Evolutionary conservation across 2,888 invertebrate genomes (phyloP), one percentile per base, ranked within the genome.

Genomic region (Spodoptera picta): DNA sequence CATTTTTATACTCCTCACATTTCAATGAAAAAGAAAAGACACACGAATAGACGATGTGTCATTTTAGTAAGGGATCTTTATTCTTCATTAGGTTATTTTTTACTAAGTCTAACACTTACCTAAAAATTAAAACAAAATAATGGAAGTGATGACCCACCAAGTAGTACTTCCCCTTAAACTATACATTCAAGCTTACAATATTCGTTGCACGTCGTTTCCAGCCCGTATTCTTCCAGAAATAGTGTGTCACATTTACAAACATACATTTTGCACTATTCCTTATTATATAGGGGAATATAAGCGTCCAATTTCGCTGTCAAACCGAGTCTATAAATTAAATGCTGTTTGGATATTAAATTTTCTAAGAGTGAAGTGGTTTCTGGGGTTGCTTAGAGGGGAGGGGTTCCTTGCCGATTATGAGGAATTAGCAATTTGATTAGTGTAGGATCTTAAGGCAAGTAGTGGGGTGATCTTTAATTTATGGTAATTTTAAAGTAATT

Each of bases 141-240:
- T 65, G 50, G 62, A 67, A 67, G 44, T 24, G 48, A 44, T 57
- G 65, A 63, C 27, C 4, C 9, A 46, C 43, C 23, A 14, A 31
- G 41, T 12, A 53, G 12, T 49, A 42, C 80, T 78, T 81, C 65
- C 51, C 84, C 84, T 86, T 86, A 86, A 86, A 57, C 70, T 59
- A 75, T 75, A 80, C 73, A 79, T 81, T 81, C 79, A 76, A 79
- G 74, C 81, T 65, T 67, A 81, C 78, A 81, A 77, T 84, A 88
- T 86, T 84, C 87, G 75, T 65, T 80, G 74, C 88, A 86, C 87
- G 87, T 88, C 83, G 75, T 75, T 73, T 79, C 81, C 86, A 88
- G 82, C 80, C 87, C 83, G 80, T 49, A 31, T 53, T 58, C 63
- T 65, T 79, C 66, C 77, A 83, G 83, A 81, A 84, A 86, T 84